Base-by-base conservation (phyloP, 2,797 vertebrate species). In the Myotis findleyi region DNA sequence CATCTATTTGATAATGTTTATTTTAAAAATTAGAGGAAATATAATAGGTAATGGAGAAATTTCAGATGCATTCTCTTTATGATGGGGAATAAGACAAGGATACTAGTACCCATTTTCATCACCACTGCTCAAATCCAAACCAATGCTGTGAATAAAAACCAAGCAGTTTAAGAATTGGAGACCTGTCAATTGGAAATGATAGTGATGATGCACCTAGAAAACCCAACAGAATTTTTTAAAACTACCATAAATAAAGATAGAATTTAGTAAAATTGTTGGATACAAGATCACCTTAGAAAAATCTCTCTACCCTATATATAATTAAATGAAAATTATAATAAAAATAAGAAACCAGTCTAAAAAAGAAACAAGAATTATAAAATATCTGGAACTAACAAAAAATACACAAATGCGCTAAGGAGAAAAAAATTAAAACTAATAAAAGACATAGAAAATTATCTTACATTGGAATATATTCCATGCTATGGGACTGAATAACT, bases 311-410 rank as follows among this genome's bases (percentile, higher is more conserved):
- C 33, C 3, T 16, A 23, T 88, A 21, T 23, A 71, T 57, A 76
- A 71, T 25, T 21, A 57, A 91, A 91, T 33, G n/a, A 11, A 82
- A 96, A 80, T 53, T 72, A 72, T 47, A 81, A 53, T 66, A 33
- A 89, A 86, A 91, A 85, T 57, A 49, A 53, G 38, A 71, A 85
- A 71, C 1, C 4, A 91, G 36, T n/a, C 38, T 18, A 16, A 7
- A 53, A 33, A 33, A 87, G 13, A 11, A 90, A 41, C 0, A 82
- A 68, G 87, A 80, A 80, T 79, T 33, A 64, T 69, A 62, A 71
- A 80, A 38, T 55, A 80, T n/a, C 47, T 10, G 17, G 21, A 94
- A 91, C 59, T 62, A 88, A 86, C 36, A 84, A 75, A 72, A 6
- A 33, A 53, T 49, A 82, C 7, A 38, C 7, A 84, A 93, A 83